These are phyloP conservation scores for Peromyscus californicus DNA, from an alignment of 2,113 vertebrate genomes.

Conservation along the genomic window DNA sequence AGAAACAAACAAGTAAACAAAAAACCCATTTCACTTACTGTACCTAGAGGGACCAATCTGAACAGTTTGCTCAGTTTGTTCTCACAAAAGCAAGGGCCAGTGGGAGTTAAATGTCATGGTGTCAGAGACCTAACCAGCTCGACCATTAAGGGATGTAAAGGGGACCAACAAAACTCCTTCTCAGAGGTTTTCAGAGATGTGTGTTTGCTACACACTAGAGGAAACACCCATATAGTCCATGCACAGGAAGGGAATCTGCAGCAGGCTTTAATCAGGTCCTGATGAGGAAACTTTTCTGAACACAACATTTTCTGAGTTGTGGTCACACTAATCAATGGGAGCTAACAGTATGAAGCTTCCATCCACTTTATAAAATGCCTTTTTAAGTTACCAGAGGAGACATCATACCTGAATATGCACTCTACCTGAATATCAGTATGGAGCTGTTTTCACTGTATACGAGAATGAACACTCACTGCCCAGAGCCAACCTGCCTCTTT, in stretches of 20 bases:
- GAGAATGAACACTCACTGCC: neutral
- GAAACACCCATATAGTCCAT: conserved; percentile 27
- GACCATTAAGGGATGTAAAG: conserved; percentile 82
- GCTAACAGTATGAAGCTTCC: neutral
- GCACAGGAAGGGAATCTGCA: neutral
- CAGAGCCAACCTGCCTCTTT: neutral
- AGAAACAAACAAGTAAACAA: neutral
- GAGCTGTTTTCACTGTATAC: neutral
- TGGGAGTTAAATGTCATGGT: conserved; percentile 85
- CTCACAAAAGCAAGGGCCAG: conserved; percentile 80
- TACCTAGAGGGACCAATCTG: conserved; percentile 54
- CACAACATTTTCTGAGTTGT: neutral
- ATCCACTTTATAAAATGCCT: neutral
- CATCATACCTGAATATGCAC: neutral
- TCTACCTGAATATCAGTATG: neutral
- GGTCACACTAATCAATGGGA: neutral
- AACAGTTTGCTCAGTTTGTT: conserved; percentile 75
- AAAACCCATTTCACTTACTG: conserved; percentile 57
- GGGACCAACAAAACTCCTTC: conserved; percentile 84
- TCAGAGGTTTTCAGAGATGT: conserved; percentile 76
- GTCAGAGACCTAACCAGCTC: conserved; percentile 83
- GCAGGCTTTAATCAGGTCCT: neutral
- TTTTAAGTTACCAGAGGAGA: neutral
- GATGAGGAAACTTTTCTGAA: conserved; percentile 6
- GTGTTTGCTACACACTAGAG: conserved; percentile 68